phyloP scores from a whole-genome alignment of 2,797 vertebrate genomes.

The Peromyscus eremicus region DNA sequence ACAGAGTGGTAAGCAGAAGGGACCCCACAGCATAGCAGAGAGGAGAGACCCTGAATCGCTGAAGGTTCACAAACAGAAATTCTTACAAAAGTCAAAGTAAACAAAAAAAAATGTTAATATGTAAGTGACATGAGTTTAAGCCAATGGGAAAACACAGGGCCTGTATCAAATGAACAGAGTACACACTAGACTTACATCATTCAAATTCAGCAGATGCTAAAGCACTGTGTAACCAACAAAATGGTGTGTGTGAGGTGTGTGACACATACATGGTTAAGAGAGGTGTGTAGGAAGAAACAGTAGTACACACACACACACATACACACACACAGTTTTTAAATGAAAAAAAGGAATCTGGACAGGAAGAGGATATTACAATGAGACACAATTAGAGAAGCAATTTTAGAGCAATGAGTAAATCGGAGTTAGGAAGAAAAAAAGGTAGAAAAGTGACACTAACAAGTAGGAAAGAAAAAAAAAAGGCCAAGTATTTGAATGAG shows the following conservation, averaged over 20 bases:
- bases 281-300: neutral
- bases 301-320: neutral
- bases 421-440: neutral
- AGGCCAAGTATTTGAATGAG: slow-evolving; percentile 22
- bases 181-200: slow-evolving; percentile 14
- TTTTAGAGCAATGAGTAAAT: slow-evolving; percentile 36
- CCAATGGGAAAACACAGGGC: neutral
- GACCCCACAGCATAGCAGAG: neutral
- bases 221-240: slow-evolving; percentile 31
- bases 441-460: slow-evolving; percentile 28
- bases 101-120: neutral
- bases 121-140: slow-evolving; percentile 29
- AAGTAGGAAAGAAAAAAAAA: slow-evolving; percentile 1
- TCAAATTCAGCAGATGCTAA: slow-evolving; percentile 36
- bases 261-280: neutral
- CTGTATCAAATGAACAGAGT: neutral
- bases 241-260: neutral
- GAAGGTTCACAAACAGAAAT: slow-evolving; percentile 31
- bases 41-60: neutral
- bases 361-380: slow-evolving; percentile 32
- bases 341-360: neutral
- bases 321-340: neutral
- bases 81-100: slow-evolving; percentile 2
- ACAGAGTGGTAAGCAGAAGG: neutral
- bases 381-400: neutral